A percentile compares a stretch with the other conserved stretches of the same genome.
phyloP scores from a whole-genome alignment of 2,113 vertebrate genomes.

The Saimiri boliviensis region DNA sequence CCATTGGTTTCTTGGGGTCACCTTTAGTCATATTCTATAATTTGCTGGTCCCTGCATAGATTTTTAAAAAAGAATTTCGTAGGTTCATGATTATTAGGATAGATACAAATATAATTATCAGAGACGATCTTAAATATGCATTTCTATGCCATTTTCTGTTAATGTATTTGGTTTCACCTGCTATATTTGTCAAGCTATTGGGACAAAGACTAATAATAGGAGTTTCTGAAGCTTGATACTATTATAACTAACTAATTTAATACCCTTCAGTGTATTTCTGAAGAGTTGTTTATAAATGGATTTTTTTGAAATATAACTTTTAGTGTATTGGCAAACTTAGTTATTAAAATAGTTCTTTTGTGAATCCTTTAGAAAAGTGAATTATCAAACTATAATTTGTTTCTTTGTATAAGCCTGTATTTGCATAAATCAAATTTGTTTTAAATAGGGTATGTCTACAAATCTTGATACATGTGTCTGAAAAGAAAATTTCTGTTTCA shows the following conservation, averaged over 20 bases:
- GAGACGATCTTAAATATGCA: not conserved
- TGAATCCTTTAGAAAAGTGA: constrained; percentile 45
- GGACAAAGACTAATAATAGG: not conserved
- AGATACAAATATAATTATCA: not conserved
- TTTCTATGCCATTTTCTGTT: not conserved
- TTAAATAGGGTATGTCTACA: constrained; percentile 39
- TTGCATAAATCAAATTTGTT: constrained; percentile 55
- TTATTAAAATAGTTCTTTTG: constrained; percentile 48
- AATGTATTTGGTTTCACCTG: not conserved
- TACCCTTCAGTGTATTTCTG: not conserved
- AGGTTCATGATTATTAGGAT: not conserved
- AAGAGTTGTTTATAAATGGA: constrained; percentile 33
- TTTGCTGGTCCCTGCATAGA: not conserved
- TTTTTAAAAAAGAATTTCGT: constrained; percentile 15
- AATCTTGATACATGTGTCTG: constrained; percentile 28
- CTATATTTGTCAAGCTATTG: not conserved
- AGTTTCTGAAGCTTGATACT: constrained; percentile 19
- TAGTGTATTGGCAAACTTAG: constrained; percentile 16
- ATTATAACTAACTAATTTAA: not conserved
- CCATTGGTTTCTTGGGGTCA: constrained; percentile 87
- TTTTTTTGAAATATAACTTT: not conserved
- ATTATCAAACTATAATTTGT: constrained; percentile 53
- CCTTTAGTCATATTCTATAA: constrained; percentile 85
- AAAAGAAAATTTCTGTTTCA: constrained; percentile 61
- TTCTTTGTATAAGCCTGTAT: constrained; percentile 54